phyloP scores from a whole-genome alignment of 1,140 invertebrate species.

The Drosophila chauvacae region DNA sequence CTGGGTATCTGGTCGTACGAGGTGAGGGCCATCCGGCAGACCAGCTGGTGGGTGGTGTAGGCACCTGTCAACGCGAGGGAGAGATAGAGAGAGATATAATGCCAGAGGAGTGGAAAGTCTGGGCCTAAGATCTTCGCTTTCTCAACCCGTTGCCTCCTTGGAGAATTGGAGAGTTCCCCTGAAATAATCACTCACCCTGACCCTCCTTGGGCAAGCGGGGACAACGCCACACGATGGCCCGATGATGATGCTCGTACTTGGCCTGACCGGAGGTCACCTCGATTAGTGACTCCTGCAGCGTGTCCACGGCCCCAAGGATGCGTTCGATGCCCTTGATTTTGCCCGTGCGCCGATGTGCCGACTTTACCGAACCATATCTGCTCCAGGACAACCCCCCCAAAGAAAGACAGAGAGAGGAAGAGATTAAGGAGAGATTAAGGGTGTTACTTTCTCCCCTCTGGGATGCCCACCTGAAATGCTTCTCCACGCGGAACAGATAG shows the following conservation, averaged over 20 bases:
- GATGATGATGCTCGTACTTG: constrained; percentile 99
- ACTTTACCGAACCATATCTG: constrained; percentile 97
- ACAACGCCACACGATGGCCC: constrained; percentile 99
- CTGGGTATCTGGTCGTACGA: constrained; percentile 99
- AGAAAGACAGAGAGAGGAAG: neutral
- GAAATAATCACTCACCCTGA: constrained; percentile 89
- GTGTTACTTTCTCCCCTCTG: too few species aligned
- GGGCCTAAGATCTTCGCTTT: neutral
- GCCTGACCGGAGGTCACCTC: constrained; percentile 99
- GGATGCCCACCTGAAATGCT: constrained; percentile 93
- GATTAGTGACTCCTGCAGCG: constrained; percentile 96
- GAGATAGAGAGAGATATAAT: too few species aligned
- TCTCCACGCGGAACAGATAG: constrained; percentile 99
- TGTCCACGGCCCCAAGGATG: constrained; percentile 96
- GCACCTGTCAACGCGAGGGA: constrained; percentile 88
- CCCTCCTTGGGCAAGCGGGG: constrained; percentile 97
- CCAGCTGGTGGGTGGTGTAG: constrained; percentile 97
- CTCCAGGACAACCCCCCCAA: neutral
- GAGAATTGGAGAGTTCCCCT: neutral
- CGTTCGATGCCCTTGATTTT: constrained; percentile 97
- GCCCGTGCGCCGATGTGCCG: constrained; percentile 94
- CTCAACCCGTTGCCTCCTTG: neutral
- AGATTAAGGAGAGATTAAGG: neutral
- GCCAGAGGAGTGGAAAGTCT: too few species aligned
- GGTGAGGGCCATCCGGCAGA: constrained; percentile 96